Conservation (phyloP, 1,140 invertebrate genomes). For the Sipha flava region DNA sequence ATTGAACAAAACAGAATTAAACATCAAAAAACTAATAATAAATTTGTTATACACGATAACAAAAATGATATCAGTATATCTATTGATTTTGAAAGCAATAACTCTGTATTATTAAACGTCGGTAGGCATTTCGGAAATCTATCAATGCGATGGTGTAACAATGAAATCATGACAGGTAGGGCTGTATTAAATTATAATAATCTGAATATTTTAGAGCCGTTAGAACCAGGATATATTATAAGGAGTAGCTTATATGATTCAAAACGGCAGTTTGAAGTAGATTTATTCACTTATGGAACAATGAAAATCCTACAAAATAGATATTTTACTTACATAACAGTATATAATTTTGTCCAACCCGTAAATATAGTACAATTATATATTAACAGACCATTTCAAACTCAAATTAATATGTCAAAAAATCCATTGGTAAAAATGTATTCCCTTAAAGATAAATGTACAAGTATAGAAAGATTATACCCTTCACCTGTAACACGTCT, state of each 20-base stretch:
- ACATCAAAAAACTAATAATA: not conserved
- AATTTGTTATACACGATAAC: constrained; percentile 17
- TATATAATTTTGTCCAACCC: not conserved
- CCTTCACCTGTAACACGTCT: constrained; percentile 34
- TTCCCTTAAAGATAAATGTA: constrained; percentile 36
- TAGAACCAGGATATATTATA: constrained; percentile 4
- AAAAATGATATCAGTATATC: constrained; percentile 2
- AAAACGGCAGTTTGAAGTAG: not conserved
- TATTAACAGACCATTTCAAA: not conserved
- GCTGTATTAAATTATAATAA: not conserved
- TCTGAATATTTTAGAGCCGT: not conserved
- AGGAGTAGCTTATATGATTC: not conserved
- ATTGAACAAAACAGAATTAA: not conserved
- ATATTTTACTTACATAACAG: not conserved
- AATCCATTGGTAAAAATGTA: constrained; percentile 35
- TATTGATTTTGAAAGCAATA: not conserved
- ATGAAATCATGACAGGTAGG: constrained; percentile 3
- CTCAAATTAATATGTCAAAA: not conserved
- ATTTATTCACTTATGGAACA: not conserved
- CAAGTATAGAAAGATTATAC: constrained; percentile 34
- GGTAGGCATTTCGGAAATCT: constrained; percentile 13
- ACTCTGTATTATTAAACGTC: constrained; percentile 3
- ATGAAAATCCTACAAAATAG: not conserved
- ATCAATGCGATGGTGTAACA: constrained; percentile 17
- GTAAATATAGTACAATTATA: not conserved